Conservation (phyloP, 2,888 invertebrate genomes). For the Tetranychus truncatus region DNA sequence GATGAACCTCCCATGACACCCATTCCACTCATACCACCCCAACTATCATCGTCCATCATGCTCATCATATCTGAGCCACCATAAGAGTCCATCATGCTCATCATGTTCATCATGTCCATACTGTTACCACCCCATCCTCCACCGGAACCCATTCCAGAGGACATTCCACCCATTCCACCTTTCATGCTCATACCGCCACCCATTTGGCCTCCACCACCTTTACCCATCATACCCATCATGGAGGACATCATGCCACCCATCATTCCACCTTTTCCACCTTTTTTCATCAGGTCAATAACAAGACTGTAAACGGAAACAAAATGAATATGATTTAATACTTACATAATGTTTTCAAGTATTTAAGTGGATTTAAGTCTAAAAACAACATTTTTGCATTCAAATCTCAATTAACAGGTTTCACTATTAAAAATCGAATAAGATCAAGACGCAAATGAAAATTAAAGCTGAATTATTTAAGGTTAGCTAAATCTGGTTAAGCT, state of each 20-base stretch:
- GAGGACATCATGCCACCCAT: conserved; percentile 3
- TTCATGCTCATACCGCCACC: neutral
- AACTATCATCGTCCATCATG: neutral
- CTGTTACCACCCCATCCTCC: neutral
- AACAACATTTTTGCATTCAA: no score
- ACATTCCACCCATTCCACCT: conserved; percentile 4
- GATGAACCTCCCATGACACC: neutral
- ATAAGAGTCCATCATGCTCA: neutral
- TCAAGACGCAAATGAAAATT: no score
- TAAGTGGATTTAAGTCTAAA: no score
- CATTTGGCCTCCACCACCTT: conserved; percentile 2
- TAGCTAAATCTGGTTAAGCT: no score
- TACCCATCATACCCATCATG: neutral
- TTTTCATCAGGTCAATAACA: conserved; percentile 8
- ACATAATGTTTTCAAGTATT: no score
- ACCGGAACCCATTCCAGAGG: neutral
- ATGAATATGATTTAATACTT: neutral
- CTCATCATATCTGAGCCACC: neutral
- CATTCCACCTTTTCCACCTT: neutral
- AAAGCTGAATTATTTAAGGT: no score
- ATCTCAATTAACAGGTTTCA: no score
- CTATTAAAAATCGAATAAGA: no score
- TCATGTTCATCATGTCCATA: neutral
- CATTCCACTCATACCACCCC: neutral
- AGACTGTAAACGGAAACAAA: neutral